These are phyloP conservation scores for Chelonoidis abingdonii DNA, from an alignment of 2,113 vertebrate species.

Conservation along the genomic window DNA sequence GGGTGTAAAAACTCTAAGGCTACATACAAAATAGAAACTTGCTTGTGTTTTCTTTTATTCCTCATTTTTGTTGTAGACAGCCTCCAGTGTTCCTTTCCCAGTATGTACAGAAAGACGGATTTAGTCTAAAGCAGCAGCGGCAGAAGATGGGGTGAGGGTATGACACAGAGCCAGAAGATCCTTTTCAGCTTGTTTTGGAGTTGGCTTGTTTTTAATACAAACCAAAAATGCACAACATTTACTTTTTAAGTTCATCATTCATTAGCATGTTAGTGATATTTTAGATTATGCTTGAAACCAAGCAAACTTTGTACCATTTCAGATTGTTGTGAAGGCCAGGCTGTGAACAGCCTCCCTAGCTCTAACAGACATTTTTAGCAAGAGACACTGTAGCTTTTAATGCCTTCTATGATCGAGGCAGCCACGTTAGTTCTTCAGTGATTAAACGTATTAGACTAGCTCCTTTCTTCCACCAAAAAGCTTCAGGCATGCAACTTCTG, in stretches of 20 bases:
- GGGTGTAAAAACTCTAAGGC: background rate
- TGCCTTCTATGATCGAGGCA: background rate
- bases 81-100: background rate
- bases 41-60: slow-evolving; percentile 30
- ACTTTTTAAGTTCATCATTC: background rate
- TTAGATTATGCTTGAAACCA: background rate
- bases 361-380: slow-evolving; percentile 19
- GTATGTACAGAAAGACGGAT: background rate
- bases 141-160: background rate
- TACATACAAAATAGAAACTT: background rate
- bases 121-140: background rate
- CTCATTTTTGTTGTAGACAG: background rate
- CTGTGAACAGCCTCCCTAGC: no score
- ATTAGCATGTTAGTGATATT: background rate
- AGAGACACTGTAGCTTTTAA: background rate
- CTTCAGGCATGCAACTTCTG: background rate
- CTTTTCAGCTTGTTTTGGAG: background rate
- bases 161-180: background rate
- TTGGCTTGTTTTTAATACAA: background rate
- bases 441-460: no score
- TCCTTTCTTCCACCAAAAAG: no score
- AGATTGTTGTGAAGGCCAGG: background rate
- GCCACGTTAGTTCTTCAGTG: background rate
- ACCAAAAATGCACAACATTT: background rate
- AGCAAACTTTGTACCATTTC: background rate